phyloP scores from a whole-genome alignment of 2,888 invertebrate species.

The Ptychoptera contaminata region DNA sequence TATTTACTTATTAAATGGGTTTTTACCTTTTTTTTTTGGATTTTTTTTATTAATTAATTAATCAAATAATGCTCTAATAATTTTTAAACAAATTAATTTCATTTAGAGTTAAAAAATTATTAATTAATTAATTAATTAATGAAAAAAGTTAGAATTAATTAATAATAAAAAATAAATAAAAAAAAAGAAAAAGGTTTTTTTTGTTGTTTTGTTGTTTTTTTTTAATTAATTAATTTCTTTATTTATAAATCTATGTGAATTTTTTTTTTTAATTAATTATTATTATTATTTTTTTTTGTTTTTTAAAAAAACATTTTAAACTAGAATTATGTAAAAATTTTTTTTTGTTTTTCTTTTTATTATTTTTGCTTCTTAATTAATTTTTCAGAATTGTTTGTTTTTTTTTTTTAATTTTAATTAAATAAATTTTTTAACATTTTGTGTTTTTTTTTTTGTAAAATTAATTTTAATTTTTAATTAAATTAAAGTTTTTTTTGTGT shows the following conservation, averaged over 20 bases:
- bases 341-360: background rate
- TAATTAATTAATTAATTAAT: no score
- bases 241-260: background rate
- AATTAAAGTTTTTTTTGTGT: background rate
- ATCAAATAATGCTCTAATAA: no score
- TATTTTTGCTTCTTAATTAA: background rate
- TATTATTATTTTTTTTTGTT: background rate
- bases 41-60: no score
- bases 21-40: no score
- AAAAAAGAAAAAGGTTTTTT: no score
- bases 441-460: background rate
- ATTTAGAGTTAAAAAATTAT: no score
- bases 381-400: background rate
- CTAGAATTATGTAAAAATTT: no score
- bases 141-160: no score
- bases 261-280: background rate
- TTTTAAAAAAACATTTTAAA: background rate
- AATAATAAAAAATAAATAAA: no score
- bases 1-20: no score
- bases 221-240: background rate
- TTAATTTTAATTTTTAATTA: background rate
- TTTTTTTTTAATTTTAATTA: background rate
- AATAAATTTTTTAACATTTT: background rate
- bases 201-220: background rate
- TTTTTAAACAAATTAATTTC: no score